Base-by-base conservation (phyloP, 2,797 vertebrate species). In the Onychomys arenicola region DNA sequence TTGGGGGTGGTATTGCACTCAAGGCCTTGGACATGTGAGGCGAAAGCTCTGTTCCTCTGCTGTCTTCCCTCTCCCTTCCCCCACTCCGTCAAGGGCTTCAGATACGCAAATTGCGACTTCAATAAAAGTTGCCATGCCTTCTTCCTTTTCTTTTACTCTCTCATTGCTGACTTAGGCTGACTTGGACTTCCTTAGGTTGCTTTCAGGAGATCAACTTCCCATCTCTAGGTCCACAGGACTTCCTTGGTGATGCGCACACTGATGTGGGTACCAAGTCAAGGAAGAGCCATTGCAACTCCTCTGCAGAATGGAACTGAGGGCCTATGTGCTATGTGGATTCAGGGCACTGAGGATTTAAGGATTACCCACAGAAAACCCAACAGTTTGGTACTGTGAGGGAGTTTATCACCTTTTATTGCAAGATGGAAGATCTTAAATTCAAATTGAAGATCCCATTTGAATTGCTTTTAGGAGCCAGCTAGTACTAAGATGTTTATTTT, bases 281-380 rank as follows among this genome's bases (percentile, higher is more conserved):
- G 43, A 7, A 55, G 77, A 63, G 3, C 4, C 10, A 4, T 3
- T 27, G 12, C 1, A 19, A 21, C 5, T 3, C 10, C 46, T 84
- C 40, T 46, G 0, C 0, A 5, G 46, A 57, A 10, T 0, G 5
- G 40, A n/a, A 6, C 0, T 0, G 11, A 80, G 29, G 4, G 21
- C 10, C 13, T 40, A 7, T 0, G 34, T 5, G 6, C 16, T 4
- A 55, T 40, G 61, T 19, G 59, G 61, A 76, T 71, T 65, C n/a
- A 65, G 40, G 19, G 7, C 6, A 16, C 11, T 1, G 34, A 83
- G 25, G 23, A 80, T 16, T 17, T 40, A 52, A 71, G 81, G 13
- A 89, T 63, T 55, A 55, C 13, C 80, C 12, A 43, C 12, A 59
- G 49, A n/a, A 67, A 77, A 14, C 49, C 37, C 1, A 34, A 82